These are phyloP conservation scores for Bolinopsis microptera DNA, from an alignment of 37 sponge, comb jelly and placozoan genomes.

Conservation along the genomic window DNA sequence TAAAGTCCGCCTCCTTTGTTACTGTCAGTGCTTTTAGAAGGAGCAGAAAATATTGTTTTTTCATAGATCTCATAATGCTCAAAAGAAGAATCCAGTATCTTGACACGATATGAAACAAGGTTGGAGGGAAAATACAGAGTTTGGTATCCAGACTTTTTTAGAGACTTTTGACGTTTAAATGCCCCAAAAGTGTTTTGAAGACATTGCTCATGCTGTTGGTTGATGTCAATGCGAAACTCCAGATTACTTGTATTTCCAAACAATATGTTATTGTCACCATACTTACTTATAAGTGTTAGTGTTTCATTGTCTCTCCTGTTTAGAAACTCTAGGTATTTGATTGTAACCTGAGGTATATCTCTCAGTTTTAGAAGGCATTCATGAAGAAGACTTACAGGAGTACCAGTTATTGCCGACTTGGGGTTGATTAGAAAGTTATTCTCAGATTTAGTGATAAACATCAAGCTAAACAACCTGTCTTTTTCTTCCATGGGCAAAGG, in stretches of 20 bases:
- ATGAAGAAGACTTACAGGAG: not conserved
- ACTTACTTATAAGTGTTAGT: not conserved
- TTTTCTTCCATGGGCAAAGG: not conserved
- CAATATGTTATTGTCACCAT: not conserved
- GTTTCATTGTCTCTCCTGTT: not conserved
- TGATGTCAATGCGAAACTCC: not conserved
- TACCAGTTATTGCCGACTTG: not conserved
- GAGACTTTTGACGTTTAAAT: not conserved
- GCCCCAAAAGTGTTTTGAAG: not conserved
- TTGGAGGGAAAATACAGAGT: not conserved
- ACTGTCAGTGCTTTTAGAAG: not conserved
- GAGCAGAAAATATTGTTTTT: not conserved
- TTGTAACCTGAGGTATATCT: not conserved
- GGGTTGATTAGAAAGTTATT: not conserved
- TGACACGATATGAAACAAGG: not conserved
- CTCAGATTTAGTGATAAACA: not conserved
- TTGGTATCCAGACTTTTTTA: not conserved
- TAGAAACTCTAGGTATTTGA: not conserved
- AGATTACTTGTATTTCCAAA: not conserved
- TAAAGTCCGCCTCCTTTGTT: not conserved
- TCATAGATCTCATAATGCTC: not conserved
- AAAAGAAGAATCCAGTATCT: slow-evolving; percentile 1
- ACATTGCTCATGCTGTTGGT: not conserved
- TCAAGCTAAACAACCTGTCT: not conserved
- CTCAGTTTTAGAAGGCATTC: not conserved